Evolutionary conservation across 2,888 invertebrate species (phyloP).

Genomic region (Papilio gigon): DNA sequence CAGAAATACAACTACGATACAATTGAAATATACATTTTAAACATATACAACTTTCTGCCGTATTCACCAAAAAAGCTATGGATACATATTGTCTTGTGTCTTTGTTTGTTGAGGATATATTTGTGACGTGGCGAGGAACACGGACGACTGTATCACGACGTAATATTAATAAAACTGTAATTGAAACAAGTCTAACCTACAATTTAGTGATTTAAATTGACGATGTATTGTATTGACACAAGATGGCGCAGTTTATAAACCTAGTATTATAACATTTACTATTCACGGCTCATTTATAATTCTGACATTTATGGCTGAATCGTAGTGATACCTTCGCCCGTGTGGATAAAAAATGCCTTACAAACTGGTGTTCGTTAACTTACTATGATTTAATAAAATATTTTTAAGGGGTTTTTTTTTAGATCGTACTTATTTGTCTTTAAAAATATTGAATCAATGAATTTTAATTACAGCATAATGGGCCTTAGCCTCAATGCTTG

Average conservation of each 20-base stretch:
- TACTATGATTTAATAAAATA: constrained; percentile 36
- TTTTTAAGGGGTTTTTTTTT: constrained; percentile 31
- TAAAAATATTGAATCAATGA: constrained; percentile 24
- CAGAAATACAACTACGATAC: constrained; percentile 55
- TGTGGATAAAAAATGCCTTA: not conserved
- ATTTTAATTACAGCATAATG: constrained; percentile 2
- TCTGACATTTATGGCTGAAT: not conserved
- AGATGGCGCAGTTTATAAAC: not conserved
- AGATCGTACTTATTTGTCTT: constrained; percentile 35
- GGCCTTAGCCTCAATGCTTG: not conserved
- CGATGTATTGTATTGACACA: not conserved
- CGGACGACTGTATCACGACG: not conserved
- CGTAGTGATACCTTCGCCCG: constrained; percentile 11
- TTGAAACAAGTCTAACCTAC: not conserved
- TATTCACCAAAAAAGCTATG: constrained; percentile 78
- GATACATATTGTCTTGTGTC: constrained; percentile 81
- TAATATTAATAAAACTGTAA: not conserved
- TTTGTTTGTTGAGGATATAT: constrained; percentile 73
- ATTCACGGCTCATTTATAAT: not conserved
- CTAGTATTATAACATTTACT: not conserved
- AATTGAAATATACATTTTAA: constrained; percentile 65
- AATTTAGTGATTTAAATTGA: not conserved
- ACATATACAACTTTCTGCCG: constrained; percentile 77
- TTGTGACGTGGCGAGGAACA: constrained; percentile 42
- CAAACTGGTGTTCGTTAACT: constrained; percentile 18